phyloP scores from a whole-genome alignment of 2,113 vertebrate genomes.

The Brienomyrus longianalis region DNA sequence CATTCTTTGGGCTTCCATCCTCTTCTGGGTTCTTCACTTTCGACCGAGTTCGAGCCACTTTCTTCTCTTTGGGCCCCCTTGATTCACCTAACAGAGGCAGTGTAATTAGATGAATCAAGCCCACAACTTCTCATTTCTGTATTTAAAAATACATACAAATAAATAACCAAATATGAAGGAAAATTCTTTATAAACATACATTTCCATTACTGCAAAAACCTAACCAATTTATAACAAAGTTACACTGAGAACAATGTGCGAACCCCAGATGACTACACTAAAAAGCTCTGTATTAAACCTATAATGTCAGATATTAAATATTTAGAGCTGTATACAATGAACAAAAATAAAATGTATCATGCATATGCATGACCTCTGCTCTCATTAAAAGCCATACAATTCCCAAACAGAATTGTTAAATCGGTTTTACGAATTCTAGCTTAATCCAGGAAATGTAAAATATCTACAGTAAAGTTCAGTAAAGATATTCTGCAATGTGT shows the following conservation, averaged over 20 bases:
- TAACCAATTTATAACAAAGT: background rate
- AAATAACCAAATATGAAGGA: background rate
- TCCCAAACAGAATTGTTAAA: background rate
- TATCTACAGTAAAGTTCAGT: background rate
- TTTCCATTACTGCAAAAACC: background rate
- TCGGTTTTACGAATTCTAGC: background rate
- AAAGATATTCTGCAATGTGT: background rate
- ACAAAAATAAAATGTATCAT: background rate
- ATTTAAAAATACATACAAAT: background rate
- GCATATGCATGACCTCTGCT: background rate
- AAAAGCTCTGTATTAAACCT: background rate
- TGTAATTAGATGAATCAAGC: background rate
- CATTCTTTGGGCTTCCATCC: conserved; percentile 77
- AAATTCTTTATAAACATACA: background rate
- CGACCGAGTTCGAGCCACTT: conserved; percentile 80
- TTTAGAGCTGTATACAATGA: background rate
- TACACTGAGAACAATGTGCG: background rate
- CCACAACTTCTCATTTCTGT: background rate
- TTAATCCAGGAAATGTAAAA: background rate
- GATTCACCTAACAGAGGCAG: conserved; percentile 57
- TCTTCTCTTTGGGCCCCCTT: conserved; percentile 86
- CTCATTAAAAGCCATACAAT: background rate
- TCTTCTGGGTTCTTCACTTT: conserved; percentile 93
- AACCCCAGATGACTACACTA: background rate
- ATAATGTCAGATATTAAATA: background rate